These are phyloP conservation scores for Onchidella celtica DNA, from an alignment of 2,888 invertebrate genomes.

Conservation along the genomic window DNA sequence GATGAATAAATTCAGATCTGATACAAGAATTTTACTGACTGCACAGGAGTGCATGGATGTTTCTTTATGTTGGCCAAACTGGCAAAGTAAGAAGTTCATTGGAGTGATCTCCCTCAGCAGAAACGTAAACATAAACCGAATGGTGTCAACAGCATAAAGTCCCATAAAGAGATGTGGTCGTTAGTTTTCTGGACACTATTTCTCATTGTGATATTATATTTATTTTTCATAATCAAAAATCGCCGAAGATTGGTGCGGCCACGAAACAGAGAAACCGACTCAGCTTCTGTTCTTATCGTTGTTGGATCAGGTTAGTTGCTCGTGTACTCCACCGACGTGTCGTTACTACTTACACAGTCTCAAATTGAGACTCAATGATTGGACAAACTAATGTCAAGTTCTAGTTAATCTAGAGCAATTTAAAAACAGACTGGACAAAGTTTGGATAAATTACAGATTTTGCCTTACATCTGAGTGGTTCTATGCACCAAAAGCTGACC, in stretches of 20 bases:
- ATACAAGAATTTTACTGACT: too few relatives aligned
- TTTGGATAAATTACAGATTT: too few relatives aligned
- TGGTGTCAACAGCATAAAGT: not conserved
- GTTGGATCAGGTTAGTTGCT: constrained; percentile 61
- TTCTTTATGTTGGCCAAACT: too few relatives aligned
- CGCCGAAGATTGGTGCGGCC: not conserved
- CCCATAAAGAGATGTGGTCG: not conserved
- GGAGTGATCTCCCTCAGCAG: constrained; percentile 23
- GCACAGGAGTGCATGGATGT: too few relatives aligned
- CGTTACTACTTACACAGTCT: too few relatives aligned
- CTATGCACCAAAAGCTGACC: too few relatives aligned
- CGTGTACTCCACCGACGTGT: constrained; percentile 28
- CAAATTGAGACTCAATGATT: too few relatives aligned
- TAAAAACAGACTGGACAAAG: too few relatives aligned
- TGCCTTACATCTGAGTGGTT: too few relatives aligned
- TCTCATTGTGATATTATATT: constrained; percentile 26
- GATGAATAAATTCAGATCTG: too few relatives aligned
- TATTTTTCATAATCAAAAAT: not conserved
- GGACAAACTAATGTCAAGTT: too few relatives aligned
- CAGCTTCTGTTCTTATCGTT: constrained; percentile 59
- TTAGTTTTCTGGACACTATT: not conserved
- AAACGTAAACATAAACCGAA: constrained; percentile 7
- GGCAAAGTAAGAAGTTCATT: not conserved
- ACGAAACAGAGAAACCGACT: not conserved
- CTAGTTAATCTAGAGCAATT: too few relatives aligned